Conservation (phyloP, 2,797 vertebrate genomes). For the Tarsius wallacei region DNA sequence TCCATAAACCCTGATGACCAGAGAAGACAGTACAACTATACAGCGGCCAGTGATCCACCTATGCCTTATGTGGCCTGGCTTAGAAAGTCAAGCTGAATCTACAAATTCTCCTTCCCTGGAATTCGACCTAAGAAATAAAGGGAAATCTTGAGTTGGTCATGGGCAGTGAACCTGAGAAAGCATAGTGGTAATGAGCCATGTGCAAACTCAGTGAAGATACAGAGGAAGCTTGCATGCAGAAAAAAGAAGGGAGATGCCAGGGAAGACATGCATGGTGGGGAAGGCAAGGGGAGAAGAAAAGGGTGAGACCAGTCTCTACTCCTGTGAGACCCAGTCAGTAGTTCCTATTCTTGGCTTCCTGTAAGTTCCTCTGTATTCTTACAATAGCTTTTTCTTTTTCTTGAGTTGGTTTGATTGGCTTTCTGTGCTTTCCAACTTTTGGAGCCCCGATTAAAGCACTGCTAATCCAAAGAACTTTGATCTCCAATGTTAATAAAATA, state of each 20-base stretch:
- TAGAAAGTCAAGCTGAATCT: not conserved
- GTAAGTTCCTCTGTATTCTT: not conserved
- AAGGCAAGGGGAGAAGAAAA: not conserved
- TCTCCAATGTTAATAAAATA: conserved; percentile 17
- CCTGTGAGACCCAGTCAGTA: not conserved
- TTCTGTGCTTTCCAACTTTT: not conserved
- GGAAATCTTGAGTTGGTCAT: not conserved
- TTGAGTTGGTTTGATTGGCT: not conserved
- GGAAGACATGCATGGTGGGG: not conserved
- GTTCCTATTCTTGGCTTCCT: not conserved
- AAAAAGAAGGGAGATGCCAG: not conserved
- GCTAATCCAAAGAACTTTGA: conserved; percentile 7
- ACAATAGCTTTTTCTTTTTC: not conserved
- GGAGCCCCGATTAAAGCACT: not conserved
- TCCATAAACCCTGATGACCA: not conserved
- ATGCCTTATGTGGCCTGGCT: not conserved
- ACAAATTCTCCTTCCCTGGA: not conserved
- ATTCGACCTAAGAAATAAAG: conserved; percentile 21
- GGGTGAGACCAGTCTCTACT: not conserved
- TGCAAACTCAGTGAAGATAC: not conserved
- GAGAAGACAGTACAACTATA: not conserved
- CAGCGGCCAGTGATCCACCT: not conserved
- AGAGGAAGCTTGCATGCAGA: not conserved
- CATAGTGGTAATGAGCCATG: not conserved
- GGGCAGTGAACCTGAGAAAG: not conserved